Evolutionary conservation across 2,113 vertebrate species (phyloP).

Genomic region (Pitta sordida): DNA sequence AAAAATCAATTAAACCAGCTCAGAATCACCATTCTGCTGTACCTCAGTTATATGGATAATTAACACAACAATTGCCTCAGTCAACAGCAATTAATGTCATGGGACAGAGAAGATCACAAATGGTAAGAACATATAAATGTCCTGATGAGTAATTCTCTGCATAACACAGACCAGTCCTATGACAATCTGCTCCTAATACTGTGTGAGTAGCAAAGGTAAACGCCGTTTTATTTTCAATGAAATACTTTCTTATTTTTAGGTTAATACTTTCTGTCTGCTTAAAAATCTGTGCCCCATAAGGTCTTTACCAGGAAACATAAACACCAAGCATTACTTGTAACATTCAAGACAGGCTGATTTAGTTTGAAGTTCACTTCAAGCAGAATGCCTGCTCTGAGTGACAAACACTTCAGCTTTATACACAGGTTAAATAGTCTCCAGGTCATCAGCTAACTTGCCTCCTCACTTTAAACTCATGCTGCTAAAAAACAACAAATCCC

Average conservation of each 20-base stretch:
- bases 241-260: not conserved
- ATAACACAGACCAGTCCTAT: not conserved
- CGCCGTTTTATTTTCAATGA: not conserved
- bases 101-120: not conserved
- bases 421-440: not conserved
- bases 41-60: not conserved
- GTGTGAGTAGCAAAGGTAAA: not conserved
- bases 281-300: not conserved
- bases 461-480: not conserved
- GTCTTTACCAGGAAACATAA: not conserved
- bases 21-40: not conserved
- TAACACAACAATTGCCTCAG: not conserved
- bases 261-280: not conserved
- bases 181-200: not conserved
- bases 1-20: not conserved
- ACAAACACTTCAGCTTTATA: not conserved
- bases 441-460: not conserved
- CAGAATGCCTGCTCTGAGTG: not conserved
- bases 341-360: not conserved
- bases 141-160: not conserved
- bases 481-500: accelerated
- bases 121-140: not conserved
- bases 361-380: not conserved
- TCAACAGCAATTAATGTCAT: not conserved
- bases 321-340: not conserved